Conservation (phyloP, 2,797 vertebrate genomes). For the Philypnodon macrostomus region DNA sequence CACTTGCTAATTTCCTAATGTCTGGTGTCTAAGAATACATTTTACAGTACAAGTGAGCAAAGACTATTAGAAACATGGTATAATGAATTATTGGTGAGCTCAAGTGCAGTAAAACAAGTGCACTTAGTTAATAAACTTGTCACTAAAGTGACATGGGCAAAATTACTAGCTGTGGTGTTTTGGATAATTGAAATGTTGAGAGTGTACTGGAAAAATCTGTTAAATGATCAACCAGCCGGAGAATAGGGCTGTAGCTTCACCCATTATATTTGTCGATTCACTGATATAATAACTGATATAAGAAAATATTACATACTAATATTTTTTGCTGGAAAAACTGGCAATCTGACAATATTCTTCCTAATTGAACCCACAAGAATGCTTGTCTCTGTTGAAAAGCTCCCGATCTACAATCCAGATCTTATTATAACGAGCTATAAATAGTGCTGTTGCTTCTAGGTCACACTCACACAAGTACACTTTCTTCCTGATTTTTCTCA, state of each 20-base stretch:
- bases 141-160: too few relatives aligned
- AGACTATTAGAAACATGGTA: conserved; percentile 9
- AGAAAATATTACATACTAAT: neutral
- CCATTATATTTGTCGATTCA: neutral
- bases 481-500: conserved; percentile 32
- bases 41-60: conserved; percentile 3
- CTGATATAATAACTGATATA: too few relatives aligned
- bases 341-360: neutral
- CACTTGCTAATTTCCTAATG: conserved; percentile 51
- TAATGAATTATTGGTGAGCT: too few relatives aligned
- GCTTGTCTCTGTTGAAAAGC: conserved; percentile 31
- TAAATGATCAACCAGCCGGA: conserved; percentile 14
- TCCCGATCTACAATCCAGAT: conserved; percentile 62
- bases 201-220: neutral
- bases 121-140: too few relatives aligned
- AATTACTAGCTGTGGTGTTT: neutral
- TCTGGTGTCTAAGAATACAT: conserved; percentile 22
- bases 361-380: neutral
- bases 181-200: neutral
- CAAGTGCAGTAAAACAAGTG: conserved; percentile 7
- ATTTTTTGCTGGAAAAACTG: too few relatives aligned
- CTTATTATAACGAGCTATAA: conserved; percentile 70
- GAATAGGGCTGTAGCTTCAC: neutral
- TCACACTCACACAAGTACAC: conserved; percentile 63
- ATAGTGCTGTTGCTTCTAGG: conserved; percentile 77